These are phyloP conservation scores for Clanis bilineata DNA, from an alignment of 2,888 invertebrate species.

Conservation along the genomic window DNA sequence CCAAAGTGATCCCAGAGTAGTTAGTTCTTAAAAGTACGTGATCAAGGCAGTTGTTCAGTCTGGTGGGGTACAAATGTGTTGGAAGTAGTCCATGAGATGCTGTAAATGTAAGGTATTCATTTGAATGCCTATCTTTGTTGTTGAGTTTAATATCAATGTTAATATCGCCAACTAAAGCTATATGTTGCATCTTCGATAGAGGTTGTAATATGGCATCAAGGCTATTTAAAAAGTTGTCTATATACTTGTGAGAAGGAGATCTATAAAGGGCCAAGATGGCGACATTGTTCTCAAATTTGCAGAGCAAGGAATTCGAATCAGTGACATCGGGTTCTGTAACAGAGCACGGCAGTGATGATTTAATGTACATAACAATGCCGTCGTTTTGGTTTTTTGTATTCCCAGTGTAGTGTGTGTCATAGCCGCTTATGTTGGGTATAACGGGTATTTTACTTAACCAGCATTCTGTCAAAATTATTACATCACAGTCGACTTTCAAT, in stretches of 20 bases:
- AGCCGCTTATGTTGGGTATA: neutral
- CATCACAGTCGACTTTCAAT: neutral
- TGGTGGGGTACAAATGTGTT: neutral
- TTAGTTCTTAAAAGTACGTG: neutral
- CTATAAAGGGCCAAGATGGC: neutral
- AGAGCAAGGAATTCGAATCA: neutral
- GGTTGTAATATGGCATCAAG: neutral
- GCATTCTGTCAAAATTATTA: neutral
- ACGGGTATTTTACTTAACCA: neutral
- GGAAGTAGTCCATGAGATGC: neutral
- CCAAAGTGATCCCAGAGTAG: neutral
- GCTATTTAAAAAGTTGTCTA: neutral
- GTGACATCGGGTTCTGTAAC: neutral
- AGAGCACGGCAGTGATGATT: neutral
- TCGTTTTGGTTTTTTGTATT: neutral
- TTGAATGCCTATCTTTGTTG: neutral
- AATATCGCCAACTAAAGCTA: neutral
- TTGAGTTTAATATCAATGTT: too few species aligned
- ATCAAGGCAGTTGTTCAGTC: neutral
- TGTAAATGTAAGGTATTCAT: neutral
- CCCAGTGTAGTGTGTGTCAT: neutral
- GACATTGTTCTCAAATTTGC: neutral
- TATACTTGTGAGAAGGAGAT: neutral
- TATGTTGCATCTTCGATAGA: neutral
- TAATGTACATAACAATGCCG: neutral